A percentile compares a stretch with the other conserved stretches of the same genome.
Conservation (phyloP, 2,113 vertebrate species). For the Nettapus auritus region DNA sequence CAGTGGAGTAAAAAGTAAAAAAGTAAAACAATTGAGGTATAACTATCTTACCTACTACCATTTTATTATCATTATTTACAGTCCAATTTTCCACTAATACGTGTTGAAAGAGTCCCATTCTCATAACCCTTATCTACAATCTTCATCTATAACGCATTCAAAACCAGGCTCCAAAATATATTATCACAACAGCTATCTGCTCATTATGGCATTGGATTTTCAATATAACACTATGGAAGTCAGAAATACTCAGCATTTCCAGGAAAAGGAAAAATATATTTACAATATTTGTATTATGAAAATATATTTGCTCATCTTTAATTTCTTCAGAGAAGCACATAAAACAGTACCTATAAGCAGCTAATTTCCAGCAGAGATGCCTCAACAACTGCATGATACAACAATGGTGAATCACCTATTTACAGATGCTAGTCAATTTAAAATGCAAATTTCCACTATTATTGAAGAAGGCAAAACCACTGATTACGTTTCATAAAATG, state of each 20-base stretch:
- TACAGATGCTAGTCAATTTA: not conserved
- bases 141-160: not conserved
- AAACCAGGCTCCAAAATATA: not conserved
- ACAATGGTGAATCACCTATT: not conserved
- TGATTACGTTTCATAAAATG: not conserved
- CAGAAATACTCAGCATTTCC: not conserved
- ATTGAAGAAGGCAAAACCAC: not conserved
- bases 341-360: not conserved
- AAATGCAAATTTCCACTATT: not conserved
- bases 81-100: not conserved
- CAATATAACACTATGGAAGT: not conserved
- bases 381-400: not conserved
- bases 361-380: not conserved
- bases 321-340: not conserved
- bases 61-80: not conserved
- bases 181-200: not conserved
- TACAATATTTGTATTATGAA: not conserved
- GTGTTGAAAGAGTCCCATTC: not conserved
- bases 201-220: not conserved
- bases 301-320: slow-evolving; percentile 15
- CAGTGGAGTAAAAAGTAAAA: too few relatives aligned
- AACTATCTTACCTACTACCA: not conserved
- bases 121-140: not conserved
- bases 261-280: not conserved
- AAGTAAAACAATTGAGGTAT: not conserved